Conservation (phyloP, 2,113 vertebrate species). For the Gracilinanus agilis region DNA sequence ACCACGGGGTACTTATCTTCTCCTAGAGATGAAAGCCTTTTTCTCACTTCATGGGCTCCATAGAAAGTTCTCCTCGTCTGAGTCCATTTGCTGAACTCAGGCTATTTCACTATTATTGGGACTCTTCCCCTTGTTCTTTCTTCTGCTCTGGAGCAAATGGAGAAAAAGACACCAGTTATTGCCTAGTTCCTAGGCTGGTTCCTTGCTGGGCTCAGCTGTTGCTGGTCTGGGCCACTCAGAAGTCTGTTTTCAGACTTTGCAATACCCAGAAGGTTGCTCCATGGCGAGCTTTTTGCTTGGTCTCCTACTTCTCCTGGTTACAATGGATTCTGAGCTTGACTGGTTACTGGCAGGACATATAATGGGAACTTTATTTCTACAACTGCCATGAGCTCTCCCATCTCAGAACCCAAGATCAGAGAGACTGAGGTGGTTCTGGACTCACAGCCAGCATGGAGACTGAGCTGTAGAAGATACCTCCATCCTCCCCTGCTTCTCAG, state of each 20-base stretch:
- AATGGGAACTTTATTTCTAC: neutral
- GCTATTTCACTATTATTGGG: neutral
- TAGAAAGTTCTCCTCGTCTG: neutral
- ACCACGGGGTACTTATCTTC: neutral
- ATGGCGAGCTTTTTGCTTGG: neutral
- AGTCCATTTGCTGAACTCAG: neutral
- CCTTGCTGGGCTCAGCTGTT: neutral
- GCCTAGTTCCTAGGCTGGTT: neutral
- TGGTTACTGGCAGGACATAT: neutral
- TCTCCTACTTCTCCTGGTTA: neutral
- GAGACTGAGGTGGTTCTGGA: too few relatives aligned
- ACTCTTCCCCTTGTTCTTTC: neutral
- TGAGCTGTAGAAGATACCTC: too few relatives aligned
- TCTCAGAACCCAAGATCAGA: too few relatives aligned
- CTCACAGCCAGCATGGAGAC: too few relatives aligned
- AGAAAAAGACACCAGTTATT: neutral
- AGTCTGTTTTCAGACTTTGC: neutral
- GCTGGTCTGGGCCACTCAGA: neutral
- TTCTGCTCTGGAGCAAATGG: neutral
- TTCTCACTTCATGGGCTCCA: neutral
- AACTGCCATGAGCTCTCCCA: too few relatives aligned
- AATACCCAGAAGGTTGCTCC: neutral
- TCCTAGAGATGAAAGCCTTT: neutral
- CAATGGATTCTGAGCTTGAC: neutral
- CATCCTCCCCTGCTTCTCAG: too few relatives aligned